Percentiles rank a stretch among this genome's conserved stretches.
Evolutionary conservation across 2,113 vertebrate species (phyloP).

Genomic region (Coregonus clupeaformis): DNA sequence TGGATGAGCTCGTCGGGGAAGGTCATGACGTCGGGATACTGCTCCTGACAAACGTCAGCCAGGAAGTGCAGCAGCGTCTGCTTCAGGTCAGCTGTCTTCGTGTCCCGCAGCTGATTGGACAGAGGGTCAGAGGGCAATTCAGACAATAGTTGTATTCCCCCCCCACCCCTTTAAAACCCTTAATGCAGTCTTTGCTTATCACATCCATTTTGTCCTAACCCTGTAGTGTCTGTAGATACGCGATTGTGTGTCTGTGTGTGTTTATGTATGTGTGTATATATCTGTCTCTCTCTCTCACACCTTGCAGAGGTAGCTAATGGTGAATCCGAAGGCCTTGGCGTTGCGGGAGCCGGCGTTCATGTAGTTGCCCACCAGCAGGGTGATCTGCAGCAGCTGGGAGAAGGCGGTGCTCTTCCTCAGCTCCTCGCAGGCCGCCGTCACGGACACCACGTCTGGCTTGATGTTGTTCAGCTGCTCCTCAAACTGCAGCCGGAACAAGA

Average conservation of each 20-base stretch:
- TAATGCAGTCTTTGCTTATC: too few species aligned
- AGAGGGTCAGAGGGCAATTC: not conserved
- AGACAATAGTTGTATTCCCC: not conserved
- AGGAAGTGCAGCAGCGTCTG: slow-evolving; percentile 88
- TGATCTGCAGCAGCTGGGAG: slow-evolving; percentile 79
- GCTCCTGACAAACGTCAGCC: slow-evolving; percentile 82
- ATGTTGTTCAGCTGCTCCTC: slow-evolving; percentile 88
- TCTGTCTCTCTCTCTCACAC: slow-evolving; percentile 42
- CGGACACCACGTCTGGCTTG: slow-evolving; percentile 89
- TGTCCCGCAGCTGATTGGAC: slow-evolving; percentile 75
- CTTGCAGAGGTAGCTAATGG: slow-evolving; percentile 84
- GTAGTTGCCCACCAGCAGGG: slow-evolving; percentile 85
- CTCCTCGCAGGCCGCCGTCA: slow-evolving; percentile 90
- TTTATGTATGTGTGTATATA: not conserved
- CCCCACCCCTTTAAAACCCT: too few species aligned
- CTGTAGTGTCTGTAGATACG: not conserved
- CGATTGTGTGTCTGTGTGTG: not conserved
- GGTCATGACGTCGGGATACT: slow-evolving; percentile 80
- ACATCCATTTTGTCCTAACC: too few species aligned
- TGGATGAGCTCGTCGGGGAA: slow-evolving; percentile 88
- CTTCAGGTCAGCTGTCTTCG: slow-evolving; percentile 81
- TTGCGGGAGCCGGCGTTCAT: slow-evolving; percentile 92
- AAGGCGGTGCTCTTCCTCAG: slow-evolving; percentile 80
- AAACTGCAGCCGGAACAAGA: slow-evolving; percentile 88
- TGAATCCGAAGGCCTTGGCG: slow-evolving; percentile 86